phyloP scores from a whole-genome alignment of 2,888 invertebrate species.

The Latrodectus elegans region DNA sequence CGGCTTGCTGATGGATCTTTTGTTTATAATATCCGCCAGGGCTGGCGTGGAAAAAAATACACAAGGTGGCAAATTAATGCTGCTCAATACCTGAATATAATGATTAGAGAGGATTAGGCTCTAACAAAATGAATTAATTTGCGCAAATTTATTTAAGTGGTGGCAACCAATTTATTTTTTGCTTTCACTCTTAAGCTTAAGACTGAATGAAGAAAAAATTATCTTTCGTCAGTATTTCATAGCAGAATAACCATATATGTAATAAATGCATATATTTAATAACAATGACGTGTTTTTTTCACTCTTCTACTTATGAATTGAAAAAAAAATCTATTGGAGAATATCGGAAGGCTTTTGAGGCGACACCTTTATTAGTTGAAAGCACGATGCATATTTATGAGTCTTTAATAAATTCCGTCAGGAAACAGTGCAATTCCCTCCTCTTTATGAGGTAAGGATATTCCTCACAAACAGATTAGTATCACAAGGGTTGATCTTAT shows the following conservation, averaged over 20 bases:
- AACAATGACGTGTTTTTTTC: not conserved
- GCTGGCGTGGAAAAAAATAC: not conserved
- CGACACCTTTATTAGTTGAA: not conserved
- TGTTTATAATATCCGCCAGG: not conserved
- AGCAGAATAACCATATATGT: not conserved
- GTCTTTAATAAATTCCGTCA: not conserved
- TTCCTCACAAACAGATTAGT: not conserved
- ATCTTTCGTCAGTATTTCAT: not conserved
- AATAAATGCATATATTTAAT: not conserved
- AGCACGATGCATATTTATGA: not conserved
- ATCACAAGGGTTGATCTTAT: not conserved
- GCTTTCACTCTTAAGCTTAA: not conserved
- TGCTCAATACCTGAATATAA: not conserved
- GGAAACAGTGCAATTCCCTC: not conserved
- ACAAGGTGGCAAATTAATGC: not conserved
- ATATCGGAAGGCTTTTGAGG: not conserved
- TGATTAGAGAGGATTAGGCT: not conserved
- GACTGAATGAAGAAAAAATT: not conserved
- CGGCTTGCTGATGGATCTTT: not conserved
- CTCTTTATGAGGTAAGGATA: not conserved
- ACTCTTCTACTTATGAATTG: not conserved
- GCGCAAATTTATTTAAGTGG: not conserved
- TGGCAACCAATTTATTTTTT: not conserved
- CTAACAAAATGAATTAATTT: slow-evolving; percentile 3
- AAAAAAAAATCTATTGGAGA: not conserved